Evolutionary conservation across 2,113 vertebrate genomes (phyloP).

Genomic region (Trochalopteron elliotii): DNA sequence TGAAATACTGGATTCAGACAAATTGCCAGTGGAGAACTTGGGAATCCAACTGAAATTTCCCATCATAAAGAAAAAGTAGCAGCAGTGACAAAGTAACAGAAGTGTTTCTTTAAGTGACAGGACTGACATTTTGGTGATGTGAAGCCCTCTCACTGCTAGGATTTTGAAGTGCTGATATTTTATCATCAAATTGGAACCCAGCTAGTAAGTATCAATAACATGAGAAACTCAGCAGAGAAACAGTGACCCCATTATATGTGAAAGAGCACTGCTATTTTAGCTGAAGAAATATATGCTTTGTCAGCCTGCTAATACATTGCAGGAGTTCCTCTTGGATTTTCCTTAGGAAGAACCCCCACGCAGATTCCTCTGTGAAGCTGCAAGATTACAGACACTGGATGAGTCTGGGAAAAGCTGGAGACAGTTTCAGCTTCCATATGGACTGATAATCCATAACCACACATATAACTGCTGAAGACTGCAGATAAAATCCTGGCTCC

Average conservation of each 20-base stretch:
- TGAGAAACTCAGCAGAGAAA: neutral
- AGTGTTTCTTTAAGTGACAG: neutral
- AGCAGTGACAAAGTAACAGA: neutral
- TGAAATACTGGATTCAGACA: neutral
- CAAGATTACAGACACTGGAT: neutral
- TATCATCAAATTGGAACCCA: slow-evolving; percentile 8
- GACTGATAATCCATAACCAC: neutral
- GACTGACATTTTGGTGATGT: neutral
- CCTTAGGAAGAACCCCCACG: neutral
- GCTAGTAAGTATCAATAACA: slow-evolving; percentile 19
- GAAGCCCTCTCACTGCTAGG: neutral
- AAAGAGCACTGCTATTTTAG: slow-evolving; percentile 4
- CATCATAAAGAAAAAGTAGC: neutral
- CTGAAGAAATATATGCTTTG: neutral
- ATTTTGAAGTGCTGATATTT: slow-evolving; percentile 29
- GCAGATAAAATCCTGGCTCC: neutral
- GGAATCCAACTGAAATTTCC: neutral
- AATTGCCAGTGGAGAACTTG: neutral
- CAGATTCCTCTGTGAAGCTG: neutral
- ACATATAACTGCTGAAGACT: neutral
- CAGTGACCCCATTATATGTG: neutral
- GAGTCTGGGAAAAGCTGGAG: neutral
- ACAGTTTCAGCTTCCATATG: neutral
- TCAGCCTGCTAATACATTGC: neutral
- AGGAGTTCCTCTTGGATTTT: neutral